phyloP scores from a whole-genome alignment of 1,140 invertebrate genomes.

The Drosophila orena region DNA sequence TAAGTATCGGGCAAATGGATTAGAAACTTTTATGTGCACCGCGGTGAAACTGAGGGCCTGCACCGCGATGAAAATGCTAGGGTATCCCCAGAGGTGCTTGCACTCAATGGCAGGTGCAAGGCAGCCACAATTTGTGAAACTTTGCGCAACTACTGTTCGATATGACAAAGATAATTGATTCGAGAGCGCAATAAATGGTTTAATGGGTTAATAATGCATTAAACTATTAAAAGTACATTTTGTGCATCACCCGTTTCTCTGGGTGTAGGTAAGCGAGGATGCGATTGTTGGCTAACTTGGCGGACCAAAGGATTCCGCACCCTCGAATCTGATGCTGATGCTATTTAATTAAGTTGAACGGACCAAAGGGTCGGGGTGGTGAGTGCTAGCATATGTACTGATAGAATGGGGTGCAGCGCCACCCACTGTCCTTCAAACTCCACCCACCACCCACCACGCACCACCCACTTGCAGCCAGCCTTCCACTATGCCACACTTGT shows the following conservation, averaged over 20 bases:
- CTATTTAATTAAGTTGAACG: conserved; percentile 69
- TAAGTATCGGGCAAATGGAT: conserved; percentile 83
- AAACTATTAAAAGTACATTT: no score
- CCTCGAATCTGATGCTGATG: conserved; percentile 39
- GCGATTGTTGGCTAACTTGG: conserved; percentile 12
- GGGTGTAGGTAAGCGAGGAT: conserved; percentile 4
- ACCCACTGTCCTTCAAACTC: background rate
- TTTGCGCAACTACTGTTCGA: background rate
- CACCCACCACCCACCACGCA: no score
- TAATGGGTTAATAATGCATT: no score
- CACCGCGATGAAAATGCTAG: conserved; percentile 9
- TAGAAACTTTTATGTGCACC: conserved; percentile 69
- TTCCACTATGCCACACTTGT: conserved; percentile 38
- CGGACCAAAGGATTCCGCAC: conserved; percentile 6
- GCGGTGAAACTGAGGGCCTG: conserved; percentile 2
- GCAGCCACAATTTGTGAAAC: background rate
- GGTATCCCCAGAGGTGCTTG: background rate
- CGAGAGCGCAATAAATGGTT: no score
- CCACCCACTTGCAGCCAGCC: conserved; percentile 23
- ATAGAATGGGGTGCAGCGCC: conserved; percentile 1
- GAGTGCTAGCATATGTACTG: conserved; percentile 63
- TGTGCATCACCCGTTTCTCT: background rate
- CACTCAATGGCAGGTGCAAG: background rate
- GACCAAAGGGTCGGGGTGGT: conserved; percentile 7
- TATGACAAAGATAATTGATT: no score